A percentile compares a stretch with the other conserved stretches of the same genome.
phyloP scores from a whole-genome alignment of 2,113 vertebrate genomes.

The Oostethus manadensis region DNA sequence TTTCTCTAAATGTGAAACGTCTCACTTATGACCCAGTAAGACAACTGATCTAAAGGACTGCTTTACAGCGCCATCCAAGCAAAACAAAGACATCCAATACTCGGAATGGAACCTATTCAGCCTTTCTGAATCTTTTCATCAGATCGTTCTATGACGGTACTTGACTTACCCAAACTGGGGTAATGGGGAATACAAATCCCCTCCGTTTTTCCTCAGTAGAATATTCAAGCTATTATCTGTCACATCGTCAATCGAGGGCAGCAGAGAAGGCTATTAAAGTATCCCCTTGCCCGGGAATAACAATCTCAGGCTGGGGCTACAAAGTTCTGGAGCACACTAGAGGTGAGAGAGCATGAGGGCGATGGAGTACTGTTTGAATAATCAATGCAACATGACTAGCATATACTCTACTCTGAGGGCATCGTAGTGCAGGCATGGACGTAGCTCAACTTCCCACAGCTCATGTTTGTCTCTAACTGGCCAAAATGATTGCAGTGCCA shows the following conservation, averaged over 20 bases:
- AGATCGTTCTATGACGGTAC: conserved; percentile 30
- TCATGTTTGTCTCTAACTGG: no score
- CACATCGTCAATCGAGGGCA: conserved; percentile 70
- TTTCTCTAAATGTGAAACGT: conserved; percentile 29
- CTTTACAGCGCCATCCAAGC: conserved; percentile 42
- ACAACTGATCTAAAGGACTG: conserved; percentile 31
- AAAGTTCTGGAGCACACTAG: conserved; percentile 47
- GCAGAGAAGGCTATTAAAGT: conserved; percentile 67
- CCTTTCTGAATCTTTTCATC: conserved; percentile 35
- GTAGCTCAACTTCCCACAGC: no score
- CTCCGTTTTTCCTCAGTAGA: conserved; percentile 25
- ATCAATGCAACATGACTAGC: background rate
- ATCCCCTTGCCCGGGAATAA: conserved; percentile 73
- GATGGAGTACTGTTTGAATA: conserved; percentile 24
- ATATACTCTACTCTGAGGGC: background rate
- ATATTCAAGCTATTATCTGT: conserved; percentile 70
- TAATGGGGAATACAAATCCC: conserved; percentile 32
- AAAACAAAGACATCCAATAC: conserved; percentile 50
- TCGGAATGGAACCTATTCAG: conserved; percentile 17
- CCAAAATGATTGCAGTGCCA: no score
- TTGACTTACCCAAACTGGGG: conserved; percentile 49
- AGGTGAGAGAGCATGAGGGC: conserved; percentile 50
- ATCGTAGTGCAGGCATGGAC: no score
- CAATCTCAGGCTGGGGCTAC: conserved; percentile 56
- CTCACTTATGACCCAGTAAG: conserved; percentile 22